Evolutionary conservation across 53 echinoderm and acorn worm species (phyloP).

Genomic region (Arbacia lixula): DNA sequence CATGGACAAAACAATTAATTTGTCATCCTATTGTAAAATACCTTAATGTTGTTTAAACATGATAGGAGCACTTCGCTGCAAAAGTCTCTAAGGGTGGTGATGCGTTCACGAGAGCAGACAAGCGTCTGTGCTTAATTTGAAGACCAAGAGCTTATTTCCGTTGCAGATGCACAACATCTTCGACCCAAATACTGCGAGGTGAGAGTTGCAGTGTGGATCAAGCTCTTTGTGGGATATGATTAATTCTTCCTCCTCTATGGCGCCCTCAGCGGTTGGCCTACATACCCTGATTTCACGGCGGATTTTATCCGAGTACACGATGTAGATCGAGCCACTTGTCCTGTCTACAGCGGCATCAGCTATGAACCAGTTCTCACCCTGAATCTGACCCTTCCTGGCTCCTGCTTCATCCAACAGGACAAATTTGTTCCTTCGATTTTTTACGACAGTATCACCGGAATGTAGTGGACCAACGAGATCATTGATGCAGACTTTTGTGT

Average conservation of each 20-base stretch:
- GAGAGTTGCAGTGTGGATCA: background rate
- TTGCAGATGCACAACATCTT: background rate
- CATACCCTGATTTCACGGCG: background rate
- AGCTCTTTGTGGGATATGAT: background rate
- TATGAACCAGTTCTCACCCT: background rate
- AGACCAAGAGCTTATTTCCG: slow-evolving; percentile 7
- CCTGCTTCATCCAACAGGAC: background rate
- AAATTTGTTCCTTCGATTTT: background rate
- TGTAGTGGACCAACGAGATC: background rate
- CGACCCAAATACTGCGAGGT: background rate
- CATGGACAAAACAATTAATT: no score
- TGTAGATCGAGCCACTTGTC: slow-evolving; percentile 3
- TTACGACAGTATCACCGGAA: slow-evolving; percentile 5
- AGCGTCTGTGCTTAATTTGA: no score
- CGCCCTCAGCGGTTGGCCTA: background rate
- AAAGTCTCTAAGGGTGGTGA: no score
- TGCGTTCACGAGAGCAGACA: no score
- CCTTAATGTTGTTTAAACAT: no score
- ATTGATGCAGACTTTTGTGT: background rate
- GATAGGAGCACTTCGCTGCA: no score
- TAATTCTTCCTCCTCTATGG: background rate
- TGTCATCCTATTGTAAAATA: no score
- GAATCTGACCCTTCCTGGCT: background rate
- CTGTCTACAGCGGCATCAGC: background rate
- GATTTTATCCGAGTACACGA: background rate